A percentile compares a stretch with the other conserved stretches of the same genome.
These are phyloP conservation scores for Trialeurodes vaporariorum DNA, from an alignment of 1,140 invertebrate genomes.

Conservation along the genomic window DNA sequence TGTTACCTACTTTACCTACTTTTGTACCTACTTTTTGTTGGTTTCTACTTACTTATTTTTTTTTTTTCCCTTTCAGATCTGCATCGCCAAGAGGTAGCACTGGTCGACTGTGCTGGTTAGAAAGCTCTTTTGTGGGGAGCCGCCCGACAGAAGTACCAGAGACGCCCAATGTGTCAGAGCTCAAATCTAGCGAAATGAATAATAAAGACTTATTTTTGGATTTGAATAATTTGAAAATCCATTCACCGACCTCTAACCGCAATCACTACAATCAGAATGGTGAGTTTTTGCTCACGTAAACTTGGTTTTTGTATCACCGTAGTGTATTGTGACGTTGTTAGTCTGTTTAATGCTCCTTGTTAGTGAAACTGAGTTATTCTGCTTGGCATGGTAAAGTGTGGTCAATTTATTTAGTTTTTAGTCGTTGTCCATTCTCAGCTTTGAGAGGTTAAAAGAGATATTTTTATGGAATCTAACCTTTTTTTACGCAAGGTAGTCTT, in stretches of 20 bases:
- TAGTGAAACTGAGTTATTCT: conserved; percentile 1
- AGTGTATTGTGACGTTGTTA: not conserved
- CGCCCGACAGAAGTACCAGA: not conserved
- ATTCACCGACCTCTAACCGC: not conserved
- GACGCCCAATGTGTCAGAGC: not conserved
- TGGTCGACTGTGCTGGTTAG: conserved; percentile 63
- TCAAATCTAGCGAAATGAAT: not conserved
- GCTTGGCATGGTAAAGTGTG: conserved; percentile 1
- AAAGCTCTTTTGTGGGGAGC: conserved; percentile 79
- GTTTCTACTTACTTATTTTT: conserved; percentile 6
- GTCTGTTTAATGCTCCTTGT: not conserved
- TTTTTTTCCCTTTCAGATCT: conserved; percentile 19
- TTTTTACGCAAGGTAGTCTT: too few relatives aligned
- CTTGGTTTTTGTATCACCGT: not conserved
- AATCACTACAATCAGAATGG: not conserved
- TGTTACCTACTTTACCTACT: not conserved
- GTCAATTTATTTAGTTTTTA: not conserved
- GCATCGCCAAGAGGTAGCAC: conserved; percentile 35
- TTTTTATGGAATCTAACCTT: too few relatives aligned
- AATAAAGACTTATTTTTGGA: conserved; percentile 6
- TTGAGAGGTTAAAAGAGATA: not conserved
- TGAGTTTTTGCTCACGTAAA: conserved; percentile 7
- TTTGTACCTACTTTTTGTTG: too few relatives aligned
- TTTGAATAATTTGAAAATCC: not conserved
- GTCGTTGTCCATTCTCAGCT: not conserved